Conservation (phyloP, 2,888 invertebrate species). For the Pachymerium ferrugineum region DNA sequence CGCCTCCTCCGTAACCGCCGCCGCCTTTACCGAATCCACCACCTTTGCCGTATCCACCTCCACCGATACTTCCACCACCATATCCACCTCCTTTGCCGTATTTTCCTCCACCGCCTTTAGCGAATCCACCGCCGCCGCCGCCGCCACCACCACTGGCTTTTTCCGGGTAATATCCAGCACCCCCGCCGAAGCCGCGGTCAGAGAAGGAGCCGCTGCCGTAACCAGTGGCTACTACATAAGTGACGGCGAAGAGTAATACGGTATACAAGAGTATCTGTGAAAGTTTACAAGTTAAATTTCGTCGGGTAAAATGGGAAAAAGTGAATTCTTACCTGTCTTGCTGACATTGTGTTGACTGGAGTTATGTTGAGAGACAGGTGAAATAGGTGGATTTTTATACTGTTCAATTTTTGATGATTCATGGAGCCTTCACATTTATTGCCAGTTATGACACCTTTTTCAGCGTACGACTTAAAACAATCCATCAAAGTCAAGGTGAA, state of each 20-base stretch:
- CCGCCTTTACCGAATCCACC: background rate
- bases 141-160: background rate
- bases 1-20: background rate
- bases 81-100: background rate
- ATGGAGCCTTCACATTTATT: no score
- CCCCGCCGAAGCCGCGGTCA: background rate
- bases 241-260: background rate
- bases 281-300: no score
- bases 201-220: background rate
- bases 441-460: no score
- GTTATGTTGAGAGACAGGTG: background rate
- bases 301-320: background rate
- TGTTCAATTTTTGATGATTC: background rate
- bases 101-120: background rate
- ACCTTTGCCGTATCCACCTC: background rate
- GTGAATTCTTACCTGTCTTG: background rate
- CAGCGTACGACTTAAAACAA: no score
- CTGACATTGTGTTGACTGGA: background rate
- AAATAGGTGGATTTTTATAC: background rate
- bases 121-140: background rate
- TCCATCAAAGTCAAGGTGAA: no score
- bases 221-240: slow-evolving; percentile 2
- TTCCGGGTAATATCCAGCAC: no score
- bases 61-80: background rate
- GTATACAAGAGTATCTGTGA: background rate